Evolutionary conservation across 2,797 vertebrate species (phyloP), one percentile per base, ranked within the genome.

Genomic region (Acanthornis magna): DNA sequence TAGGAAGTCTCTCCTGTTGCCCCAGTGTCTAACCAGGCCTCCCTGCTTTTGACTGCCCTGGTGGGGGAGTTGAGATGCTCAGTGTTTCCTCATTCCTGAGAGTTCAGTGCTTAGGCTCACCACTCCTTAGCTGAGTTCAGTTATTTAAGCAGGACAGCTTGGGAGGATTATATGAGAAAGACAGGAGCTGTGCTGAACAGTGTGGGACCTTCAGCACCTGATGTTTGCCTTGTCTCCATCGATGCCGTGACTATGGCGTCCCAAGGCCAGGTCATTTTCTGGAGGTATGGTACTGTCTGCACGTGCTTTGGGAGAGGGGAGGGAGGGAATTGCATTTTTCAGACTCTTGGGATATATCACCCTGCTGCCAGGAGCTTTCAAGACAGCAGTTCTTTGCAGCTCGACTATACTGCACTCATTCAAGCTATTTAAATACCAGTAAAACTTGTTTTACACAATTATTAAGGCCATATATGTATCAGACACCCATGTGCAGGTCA

Each of bases 61-160:
- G 36, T 32, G 42, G 65, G 47, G 22, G 7, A 42, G 48, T 47
- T 40, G 40, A 38, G 57, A 53, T n/a, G 51, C 9, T 65, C 63
- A 18, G 48, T 36, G 73, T 58, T 98, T 98, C 97, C 97, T 97
- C 97, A 95, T 98, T 97, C 97, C 96, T 95, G 53, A 91, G 87
- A 90, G 25, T 30, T 85, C 88, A 45, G 8, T 81, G 29, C 89
- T 61, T 58, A 62, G 68, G 40, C 40, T 84, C 58, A 77, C 89
- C 93, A 47, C 94, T 91, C 92, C 95, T 85, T 17, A 58, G 43
- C 55, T 10, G 36, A 22, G 29, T 74, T 90, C 30, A 78, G 30
- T 94, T 97, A 97, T 96, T 97, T 97, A 97, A 97, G 96, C 78
- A 82, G 95, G 58, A 76, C 53, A 48, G 48, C 19, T 43, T 5